Evolutionary conservation across 2,113 vertebrate genomes (phyloP).

Genomic region (Semnornis frantzii): DNA sequence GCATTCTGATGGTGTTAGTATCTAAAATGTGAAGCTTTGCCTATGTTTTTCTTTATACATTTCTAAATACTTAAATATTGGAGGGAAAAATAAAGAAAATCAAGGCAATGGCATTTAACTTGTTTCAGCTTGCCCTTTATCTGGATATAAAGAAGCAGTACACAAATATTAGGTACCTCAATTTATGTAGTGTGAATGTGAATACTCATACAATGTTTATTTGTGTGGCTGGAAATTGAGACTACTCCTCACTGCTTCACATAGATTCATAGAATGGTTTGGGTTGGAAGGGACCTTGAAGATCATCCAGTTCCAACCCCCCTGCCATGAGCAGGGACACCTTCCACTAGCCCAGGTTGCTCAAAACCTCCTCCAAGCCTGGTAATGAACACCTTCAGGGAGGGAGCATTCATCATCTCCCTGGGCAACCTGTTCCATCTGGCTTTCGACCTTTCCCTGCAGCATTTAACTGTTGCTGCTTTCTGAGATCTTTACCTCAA

Average conservation of each 20-base stretch:
- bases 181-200: background rate
- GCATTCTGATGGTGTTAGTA: background rate
- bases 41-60: background rate
- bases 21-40: background rate
- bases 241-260: rapidly evolving
- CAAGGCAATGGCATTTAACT: background rate
- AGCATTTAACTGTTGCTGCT: no score
- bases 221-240: background rate
- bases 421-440: no score
- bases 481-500: no score
- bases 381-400: no score
- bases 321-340: no score
- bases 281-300: no score
- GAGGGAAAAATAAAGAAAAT: background rate
- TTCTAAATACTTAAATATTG: background rate
- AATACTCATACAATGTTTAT: background rate
- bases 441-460: no score
- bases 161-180: background rate
- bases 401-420: no score
- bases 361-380: no score
- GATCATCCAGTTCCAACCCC: no score
- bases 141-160: background rate
- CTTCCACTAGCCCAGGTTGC: no score
- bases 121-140: background rate
- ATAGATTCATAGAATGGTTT: no score